phyloP scores from a whole-genome alignment of 1,140 invertebrate species.

The Tigriopus japonicus region DNA sequence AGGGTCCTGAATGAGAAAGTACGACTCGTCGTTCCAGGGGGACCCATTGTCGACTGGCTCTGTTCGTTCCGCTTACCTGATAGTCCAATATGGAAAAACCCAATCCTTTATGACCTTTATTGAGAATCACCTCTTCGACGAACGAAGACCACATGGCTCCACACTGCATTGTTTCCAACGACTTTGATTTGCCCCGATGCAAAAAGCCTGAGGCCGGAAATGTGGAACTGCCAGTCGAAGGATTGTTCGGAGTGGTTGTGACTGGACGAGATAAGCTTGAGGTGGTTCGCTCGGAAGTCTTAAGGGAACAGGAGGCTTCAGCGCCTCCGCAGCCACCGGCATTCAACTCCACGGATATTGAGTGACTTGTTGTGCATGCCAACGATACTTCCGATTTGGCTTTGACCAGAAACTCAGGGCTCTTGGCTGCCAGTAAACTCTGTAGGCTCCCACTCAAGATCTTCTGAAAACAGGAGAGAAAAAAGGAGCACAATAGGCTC shows the following conservation, averaged over 20 bases:
- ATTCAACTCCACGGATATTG: slow-evolving; percentile 30
- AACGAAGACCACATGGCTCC: slow-evolving; percentile 80
- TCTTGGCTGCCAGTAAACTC: slow-evolving; percentile 22
- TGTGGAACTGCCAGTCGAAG: too few species aligned
- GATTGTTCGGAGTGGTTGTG: too few species aligned
- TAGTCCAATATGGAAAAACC: slow-evolving; percentile 99
- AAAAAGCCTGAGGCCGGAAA: too few species aligned
- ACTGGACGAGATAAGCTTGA: too few species aligned
- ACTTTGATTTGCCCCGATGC: too few species aligned
- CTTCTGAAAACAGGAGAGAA: neutral
- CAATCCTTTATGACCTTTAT: slow-evolving; percentile 86
- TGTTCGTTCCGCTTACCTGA: slow-evolving; percentile 27
- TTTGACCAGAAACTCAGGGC: slow-evolving; percentile 54
- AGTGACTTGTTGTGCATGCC: slow-evolving; percentile 39
- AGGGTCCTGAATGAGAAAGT: slow-evolving; percentile 40
- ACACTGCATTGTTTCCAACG: too few species aligned
- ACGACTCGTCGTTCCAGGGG: neutral
- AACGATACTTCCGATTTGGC: slow-evolving; percentile 87
- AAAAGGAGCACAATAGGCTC: too few species aligned
- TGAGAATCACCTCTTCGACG: slow-evolving; percentile 19
- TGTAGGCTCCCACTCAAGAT: slow-evolving; percentile 11
- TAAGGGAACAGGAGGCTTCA: slow-evolving; percentile 31
- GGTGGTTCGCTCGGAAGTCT: neutral
- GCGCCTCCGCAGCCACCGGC: slow-evolving; percentile 31
- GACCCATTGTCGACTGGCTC: too few species aligned